phyloP scores from a whole-genome alignment of 2,113 vertebrate species.

The Mugil cephalus region DNA sequence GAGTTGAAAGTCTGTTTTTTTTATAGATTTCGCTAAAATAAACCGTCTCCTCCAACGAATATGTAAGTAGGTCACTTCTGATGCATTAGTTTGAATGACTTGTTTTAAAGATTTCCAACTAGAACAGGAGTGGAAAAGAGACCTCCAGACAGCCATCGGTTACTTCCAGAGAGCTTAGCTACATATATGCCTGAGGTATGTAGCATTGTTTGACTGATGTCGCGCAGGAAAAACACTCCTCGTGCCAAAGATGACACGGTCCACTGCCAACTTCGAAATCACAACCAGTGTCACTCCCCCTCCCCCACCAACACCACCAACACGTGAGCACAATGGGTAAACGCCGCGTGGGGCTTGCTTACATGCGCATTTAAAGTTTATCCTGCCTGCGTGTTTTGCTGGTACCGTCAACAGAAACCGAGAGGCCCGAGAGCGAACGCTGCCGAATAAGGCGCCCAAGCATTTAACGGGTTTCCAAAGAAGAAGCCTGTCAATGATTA shows the following conservation, averaged over 20 bases:
- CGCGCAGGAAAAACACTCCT: conserved; percentile 18
- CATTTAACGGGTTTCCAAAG: conserved; percentile 23
- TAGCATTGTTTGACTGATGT: conserved; percentile 23
- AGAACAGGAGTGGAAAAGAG: not conserved
- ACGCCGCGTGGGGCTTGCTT: conserved; percentile 26
- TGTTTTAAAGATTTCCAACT: conserved; percentile 8
- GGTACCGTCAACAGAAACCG: conserved; percentile 27
- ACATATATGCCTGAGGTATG: conserved; percentile 45
- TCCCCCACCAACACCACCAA: no score
- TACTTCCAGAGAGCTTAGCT: conserved; percentile 38
- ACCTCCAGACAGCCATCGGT: conserved; percentile 21
- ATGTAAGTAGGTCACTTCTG: conserved; percentile 5
- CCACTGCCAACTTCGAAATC: not conserved
- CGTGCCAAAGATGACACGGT: conserved; percentile 13
- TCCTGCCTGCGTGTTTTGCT: not conserved
- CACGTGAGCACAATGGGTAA: not conserved
- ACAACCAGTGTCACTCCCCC: not conserved
- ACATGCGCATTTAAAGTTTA: conserved; percentile 43
- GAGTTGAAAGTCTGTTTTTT: not conserved
- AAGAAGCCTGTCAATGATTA: not conserved
- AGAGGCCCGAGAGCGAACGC: conserved; percentile 1
- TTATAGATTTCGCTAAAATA: conserved; percentile 17
- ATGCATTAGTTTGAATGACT: conserved; percentile 15
- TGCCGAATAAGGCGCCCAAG: not conserved
- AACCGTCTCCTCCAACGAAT: not conserved